Conservation (phyloP, 1,140 invertebrate species). For the Pseudomyrmex dendroicus region DNA sequence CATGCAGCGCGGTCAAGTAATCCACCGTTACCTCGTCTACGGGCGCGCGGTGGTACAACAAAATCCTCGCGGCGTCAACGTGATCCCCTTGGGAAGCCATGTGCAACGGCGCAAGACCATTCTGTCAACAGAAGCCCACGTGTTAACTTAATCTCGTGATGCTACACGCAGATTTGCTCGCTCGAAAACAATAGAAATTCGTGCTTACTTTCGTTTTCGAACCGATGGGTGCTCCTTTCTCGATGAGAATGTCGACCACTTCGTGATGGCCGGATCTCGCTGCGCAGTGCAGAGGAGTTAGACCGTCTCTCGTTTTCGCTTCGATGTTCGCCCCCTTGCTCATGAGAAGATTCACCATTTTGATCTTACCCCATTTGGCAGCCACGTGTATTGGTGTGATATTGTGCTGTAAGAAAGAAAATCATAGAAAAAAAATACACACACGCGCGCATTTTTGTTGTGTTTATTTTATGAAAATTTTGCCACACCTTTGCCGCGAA, state of each 20-base stretch:
- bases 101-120: conserved; percentile 95
- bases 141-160: background rate
- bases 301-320: conserved; percentile 96
- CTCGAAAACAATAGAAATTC: background rate
- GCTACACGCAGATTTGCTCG: background rate
- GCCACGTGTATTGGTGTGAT: conserved; percentile 97
- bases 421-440: background rate
- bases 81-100: conserved; percentile 99
- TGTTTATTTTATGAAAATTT: conserved; percentile 3
- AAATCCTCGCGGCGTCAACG: conserved; percentile 96
- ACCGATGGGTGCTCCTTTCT: conserved; percentile 96
- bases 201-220: conserved; percentile 97
- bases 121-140: conserved; percentile 86
- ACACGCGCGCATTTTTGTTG: background rate
- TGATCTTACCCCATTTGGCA: conserved; percentile 98
- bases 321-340: conserved; percentile 96
- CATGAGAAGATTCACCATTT: conserved; percentile 95
- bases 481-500: conserved; percentile 94
- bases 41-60: conserved; percentile 96
- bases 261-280: conserved; percentile 98
- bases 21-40: conserved; percentile 99
- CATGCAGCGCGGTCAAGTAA: conserved; percentile 98
- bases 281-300: conserved; percentile 96
- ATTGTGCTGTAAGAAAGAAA: conserved; percentile 87
- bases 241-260: conserved; percentile 96